Conservation (phyloP, 2,113 vertebrate species). For the Leptodactylus fuscus region DNA sequence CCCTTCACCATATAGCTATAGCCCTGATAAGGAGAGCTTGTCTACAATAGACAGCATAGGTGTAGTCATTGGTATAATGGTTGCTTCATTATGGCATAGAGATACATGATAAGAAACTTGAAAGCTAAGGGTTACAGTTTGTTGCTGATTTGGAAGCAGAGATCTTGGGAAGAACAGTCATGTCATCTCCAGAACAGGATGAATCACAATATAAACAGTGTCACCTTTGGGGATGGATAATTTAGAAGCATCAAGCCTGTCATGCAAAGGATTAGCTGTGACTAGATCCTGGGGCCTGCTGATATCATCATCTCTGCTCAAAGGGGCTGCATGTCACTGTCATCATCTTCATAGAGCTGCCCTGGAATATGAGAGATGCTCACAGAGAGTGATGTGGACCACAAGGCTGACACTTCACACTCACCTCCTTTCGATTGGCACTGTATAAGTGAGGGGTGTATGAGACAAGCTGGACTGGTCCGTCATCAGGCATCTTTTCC, state of each 20-base stretch:
- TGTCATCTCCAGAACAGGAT: not conserved
- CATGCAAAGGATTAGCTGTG: slow-evolving; percentile 19
- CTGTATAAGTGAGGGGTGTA: slow-evolving; percentile 83
- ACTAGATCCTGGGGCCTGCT: slow-evolving; percentile 23
- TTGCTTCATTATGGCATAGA: not conserved
- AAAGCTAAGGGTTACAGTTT: not conserved
- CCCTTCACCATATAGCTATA: not conserved
- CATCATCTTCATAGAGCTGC: slow-evolving; percentile 11
- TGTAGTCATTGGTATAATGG: not conserved
- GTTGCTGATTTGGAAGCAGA: not conserved
- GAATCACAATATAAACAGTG: slow-evolving; percentile 31
- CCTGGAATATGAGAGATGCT: not conserved
- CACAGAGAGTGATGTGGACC: not conserved
- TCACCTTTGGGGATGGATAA: slow-evolving; percentile 28
- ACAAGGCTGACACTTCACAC: slow-evolving; percentile 45
- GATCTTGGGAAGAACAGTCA: not conserved
- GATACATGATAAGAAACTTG: not conserved
- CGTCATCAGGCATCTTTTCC: slow-evolving; percentile 68
- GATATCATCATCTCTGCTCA: not conserved
- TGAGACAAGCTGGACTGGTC: slow-evolving; percentile 76
- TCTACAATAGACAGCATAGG: not conserved
- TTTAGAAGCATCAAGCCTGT: not conserved
- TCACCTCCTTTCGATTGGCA: slow-evolving; percentile 82
- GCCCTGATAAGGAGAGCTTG: not conserved
- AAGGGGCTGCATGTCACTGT: not conserved